These are phyloP conservation scores for Argentina silus DNA, from an alignment of 2,797 vertebrate genomes.

Conservation along the genomic window DNA sequence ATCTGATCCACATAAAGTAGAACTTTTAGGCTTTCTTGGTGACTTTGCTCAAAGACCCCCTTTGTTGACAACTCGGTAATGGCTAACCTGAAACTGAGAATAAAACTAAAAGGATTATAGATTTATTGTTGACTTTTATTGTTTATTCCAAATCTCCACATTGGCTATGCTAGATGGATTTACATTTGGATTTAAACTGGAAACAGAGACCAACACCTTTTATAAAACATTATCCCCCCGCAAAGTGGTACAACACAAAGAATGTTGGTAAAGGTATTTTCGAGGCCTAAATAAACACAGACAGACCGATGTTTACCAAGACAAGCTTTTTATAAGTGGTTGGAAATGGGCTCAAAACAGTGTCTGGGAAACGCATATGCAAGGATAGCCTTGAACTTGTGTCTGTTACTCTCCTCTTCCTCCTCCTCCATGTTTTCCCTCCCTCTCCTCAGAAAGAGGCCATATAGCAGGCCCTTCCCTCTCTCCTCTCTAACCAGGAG, in stretches of 20 bases:
- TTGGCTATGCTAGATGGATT: neutral
- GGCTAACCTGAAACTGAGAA: too few relatives aligned
- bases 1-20: too few relatives aligned
- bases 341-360: conserved; percentile 69
- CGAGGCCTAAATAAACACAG: conserved; percentile 59
- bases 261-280: conserved; percentile 70
- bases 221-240: conserved; percentile 35
- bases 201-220: conserved; percentile 55
- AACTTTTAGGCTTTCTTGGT: too few relatives aligned
- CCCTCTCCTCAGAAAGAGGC: conserved; percentile 48
- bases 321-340: conserved; percentile 65
- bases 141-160: too few relatives aligned
- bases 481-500: conserved; percentile 10
- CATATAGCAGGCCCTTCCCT: conserved; percentile 7
- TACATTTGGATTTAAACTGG: conserved; percentile 38
- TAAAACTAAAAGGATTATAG: too few relatives aligned
- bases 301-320: conserved; percentile 68
- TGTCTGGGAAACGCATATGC: conserved; percentile 69
- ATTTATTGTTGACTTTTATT: too few relatives aligned
- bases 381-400: conserved; percentile 40
- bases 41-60: too few relatives aligned
- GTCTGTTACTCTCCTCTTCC: conserved; percentile 14
- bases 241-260: conserved; percentile 47
- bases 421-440: conserved; percentile 57
- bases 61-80: too few relatives aligned